Evolutionary conservation across 2,797 vertebrate species (phyloP).

Genomic region (Xiphophorus birchmanni): DNA sequence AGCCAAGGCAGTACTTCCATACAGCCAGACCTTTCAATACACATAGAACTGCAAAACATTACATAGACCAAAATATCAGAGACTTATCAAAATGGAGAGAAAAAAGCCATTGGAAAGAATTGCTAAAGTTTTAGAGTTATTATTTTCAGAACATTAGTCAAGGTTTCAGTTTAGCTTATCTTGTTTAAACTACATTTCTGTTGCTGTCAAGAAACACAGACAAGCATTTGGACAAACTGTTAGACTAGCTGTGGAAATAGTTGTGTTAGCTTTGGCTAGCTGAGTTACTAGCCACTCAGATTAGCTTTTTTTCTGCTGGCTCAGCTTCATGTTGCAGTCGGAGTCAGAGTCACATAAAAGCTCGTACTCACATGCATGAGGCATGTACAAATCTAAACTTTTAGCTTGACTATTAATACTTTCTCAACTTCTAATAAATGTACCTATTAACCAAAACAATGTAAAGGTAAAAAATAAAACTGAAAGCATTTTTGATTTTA

Average conservation of each 20-base stretch:
- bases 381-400: background rate
- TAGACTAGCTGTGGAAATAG: too few relatives aligned
- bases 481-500: background rate
- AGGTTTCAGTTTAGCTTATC: too few relatives aligned
- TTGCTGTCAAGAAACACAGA: too few relatives aligned
- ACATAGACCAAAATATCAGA: background rate
- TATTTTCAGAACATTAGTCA: too few relatives aligned
- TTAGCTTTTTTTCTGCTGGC: too few relatives aligned
- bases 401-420: background rate
- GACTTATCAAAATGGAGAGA: background rate
- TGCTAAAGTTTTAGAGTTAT: too few relatives aligned
- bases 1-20: background rate
- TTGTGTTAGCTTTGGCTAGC: too few relatives aligned
- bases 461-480: background rate
- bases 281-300: too few relatives aligned
- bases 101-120: background rate
- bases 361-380: background rate
- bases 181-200: too few relatives aligned
- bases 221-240: too few relatives aligned
- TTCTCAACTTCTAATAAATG: background rate
- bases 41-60: background rate
- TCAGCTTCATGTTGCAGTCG: too few relatives aligned
- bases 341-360: background rate
- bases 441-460: background rate
- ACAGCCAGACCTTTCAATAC: background rate